Conservation (phyloP, 2,797 vertebrate genomes). For the Alosa sapidissima region DNA sequence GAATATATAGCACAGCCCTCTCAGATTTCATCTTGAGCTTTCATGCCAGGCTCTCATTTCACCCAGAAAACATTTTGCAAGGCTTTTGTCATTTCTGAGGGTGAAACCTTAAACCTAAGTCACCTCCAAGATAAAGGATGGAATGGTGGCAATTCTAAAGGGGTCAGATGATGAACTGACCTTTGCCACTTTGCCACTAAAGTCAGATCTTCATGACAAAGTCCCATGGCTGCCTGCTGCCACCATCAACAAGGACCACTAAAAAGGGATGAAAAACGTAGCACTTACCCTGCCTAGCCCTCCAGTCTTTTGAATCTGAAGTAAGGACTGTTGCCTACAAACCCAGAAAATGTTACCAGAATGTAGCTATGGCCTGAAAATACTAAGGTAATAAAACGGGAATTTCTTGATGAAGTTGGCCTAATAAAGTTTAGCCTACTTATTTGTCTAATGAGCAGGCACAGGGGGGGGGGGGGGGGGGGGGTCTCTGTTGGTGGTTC, state of each 20-base stretch:
- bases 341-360: too few species aligned
- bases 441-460: too few species aligned
- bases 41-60: neutral
- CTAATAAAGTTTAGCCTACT: too few species aligned
- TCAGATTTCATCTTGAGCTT: neutral
- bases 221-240: neutral
- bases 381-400: too few species aligned
- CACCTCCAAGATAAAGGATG: neutral
- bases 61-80: neutral
- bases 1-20: neutral
- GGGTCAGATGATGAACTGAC: conserved; percentile 3
- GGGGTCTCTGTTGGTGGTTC: neutral
- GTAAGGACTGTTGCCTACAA: too few species aligned
- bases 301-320: too few species aligned
- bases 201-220: neutral
- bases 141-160: neutral
- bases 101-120: neutral
- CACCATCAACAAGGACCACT: neutral
- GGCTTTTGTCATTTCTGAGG: neutral
- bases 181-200: neutral
- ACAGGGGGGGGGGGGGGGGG: too few species aligned
- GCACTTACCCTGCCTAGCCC: neutral
- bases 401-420: too few species aligned
- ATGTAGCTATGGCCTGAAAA: too few species aligned
- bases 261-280: neutral